These are phyloP conservation scores for Diuraphis noxia DNA, from an alignment of 1,140 invertebrate species.

Conservation along the genomic window DNA sequence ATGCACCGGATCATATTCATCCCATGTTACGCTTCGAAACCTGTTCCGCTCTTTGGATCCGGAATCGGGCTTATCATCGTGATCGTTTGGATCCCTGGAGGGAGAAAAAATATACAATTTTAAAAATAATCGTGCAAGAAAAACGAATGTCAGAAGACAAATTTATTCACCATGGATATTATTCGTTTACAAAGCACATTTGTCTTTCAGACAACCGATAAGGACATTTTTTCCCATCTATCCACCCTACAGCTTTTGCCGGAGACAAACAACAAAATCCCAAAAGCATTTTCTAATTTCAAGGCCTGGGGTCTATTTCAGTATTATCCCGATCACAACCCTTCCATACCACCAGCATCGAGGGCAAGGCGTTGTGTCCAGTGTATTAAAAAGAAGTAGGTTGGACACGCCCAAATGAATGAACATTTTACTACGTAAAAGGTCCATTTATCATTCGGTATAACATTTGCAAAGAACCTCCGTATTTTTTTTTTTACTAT, in stretches of 20 bases:
- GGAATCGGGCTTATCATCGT: slow-evolving; percentile 73
- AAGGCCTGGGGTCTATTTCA: slow-evolving; percentile 24
- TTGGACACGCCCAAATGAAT: slow-evolving; percentile 26
- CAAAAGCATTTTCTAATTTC: slow-evolving; percentile 51
- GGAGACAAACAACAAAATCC: slow-evolving; percentile 40
- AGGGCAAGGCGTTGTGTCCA: slow-evolving; percentile 17
- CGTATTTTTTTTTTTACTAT: slow-evolving; percentile 26
- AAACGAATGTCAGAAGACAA: slow-evolving; percentile 43
- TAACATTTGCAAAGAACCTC: slow-evolving; percentile 16
- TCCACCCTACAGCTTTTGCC: not conserved
- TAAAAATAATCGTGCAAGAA: slow-evolving; percentile 42
- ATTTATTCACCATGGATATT: slow-evolving; percentile 49
- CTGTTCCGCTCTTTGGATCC: slow-evolving; percentile 80
- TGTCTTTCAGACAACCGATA: slow-evolving; percentile 47
- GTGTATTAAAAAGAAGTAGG: slow-evolving; percentile 49
- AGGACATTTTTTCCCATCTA: slow-evolving; percentile 38
- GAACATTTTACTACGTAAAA: slow-evolving; percentile 43
- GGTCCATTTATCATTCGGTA: slow-evolving; percentile 41
- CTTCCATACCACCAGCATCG: not conserved
- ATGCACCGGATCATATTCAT: slow-evolving; percentile 85
- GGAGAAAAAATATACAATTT: slow-evolving; percentile 56
- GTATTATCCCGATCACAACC: not conserved
- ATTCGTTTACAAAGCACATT: slow-evolving; percentile 47
- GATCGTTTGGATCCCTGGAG: slow-evolving; percentile 83
- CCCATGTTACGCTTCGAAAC: slow-evolving; percentile 83